Conservation (phyloP, 2,113 vertebrate genomes). For the Dipodomys merriami region DNA sequence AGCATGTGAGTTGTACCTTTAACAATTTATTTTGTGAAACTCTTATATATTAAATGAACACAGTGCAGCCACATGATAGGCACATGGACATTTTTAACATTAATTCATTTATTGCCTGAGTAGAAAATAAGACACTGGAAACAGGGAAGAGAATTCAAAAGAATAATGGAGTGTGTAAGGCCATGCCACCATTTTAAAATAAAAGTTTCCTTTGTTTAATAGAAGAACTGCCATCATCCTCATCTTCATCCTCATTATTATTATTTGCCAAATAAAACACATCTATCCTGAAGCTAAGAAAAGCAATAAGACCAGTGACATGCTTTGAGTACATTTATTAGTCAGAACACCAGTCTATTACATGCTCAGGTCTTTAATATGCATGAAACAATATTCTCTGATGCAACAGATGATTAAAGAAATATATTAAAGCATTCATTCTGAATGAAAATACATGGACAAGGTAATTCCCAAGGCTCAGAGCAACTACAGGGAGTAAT, state of each 20-base stretch:
- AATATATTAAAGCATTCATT: slow-evolving; percentile 77
- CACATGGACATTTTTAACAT: background rate
- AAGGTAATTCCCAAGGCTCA: slow-evolving; percentile 75
- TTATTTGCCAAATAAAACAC: slow-evolving; percentile 61
- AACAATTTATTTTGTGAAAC: background rate
- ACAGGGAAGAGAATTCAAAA: slow-evolving; percentile 37
- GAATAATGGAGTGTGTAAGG: background rate
- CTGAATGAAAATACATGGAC: slow-evolving; percentile 66
- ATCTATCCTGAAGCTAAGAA: slow-evolving; percentile 71
- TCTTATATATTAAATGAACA: background rate
- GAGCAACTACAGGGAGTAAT: slow-evolving; percentile 10
- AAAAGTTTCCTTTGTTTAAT: slow-evolving; percentile 67
- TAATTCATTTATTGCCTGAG: background rate
- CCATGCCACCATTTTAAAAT: background rate
- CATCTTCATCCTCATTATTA: background rate
- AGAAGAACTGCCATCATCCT: background rate
- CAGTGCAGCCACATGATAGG: background rate
- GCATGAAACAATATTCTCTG: slow-evolving; percentile 69
- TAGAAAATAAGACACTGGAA: background rate
- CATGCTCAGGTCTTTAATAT: slow-evolving; percentile 67
- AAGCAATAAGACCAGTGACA: slow-evolving; percentile 66
- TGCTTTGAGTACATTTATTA: slow-evolving; percentile 71
- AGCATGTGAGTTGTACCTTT: background rate
- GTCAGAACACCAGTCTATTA: slow-evolving; percentile 56
- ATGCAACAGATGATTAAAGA: slow-evolving; percentile 76